Evolutionary conservation across 1,140 invertebrate genomes (phyloP).

Genomic region (Melanaphis sacchari): DNA sequence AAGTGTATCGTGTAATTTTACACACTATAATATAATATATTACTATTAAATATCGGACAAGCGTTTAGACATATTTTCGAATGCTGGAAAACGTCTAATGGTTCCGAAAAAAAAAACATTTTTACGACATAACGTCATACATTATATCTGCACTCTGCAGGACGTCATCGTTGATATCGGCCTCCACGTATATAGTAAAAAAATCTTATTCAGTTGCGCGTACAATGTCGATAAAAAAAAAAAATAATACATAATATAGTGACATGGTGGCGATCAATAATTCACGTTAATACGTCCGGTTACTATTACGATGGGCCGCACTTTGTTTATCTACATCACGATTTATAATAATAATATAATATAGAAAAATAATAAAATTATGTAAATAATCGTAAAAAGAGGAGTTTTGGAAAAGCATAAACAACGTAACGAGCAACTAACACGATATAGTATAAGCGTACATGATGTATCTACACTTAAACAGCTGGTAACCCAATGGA

Average conservation of each 20-base stretch:
- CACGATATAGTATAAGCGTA: not conserved
- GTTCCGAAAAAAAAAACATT: slow-evolving; percentile 6
- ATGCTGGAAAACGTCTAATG: not conserved
- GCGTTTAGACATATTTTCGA: not conserved
- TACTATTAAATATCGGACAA: slow-evolving; percentile 1
- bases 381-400: slow-evolving; percentile 32
- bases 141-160: not conserved
- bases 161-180: slow-evolving; percentile 5
- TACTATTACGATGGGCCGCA: not conserved
- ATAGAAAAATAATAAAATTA: slow-evolving; percentile 12
- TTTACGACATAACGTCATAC: slow-evolving; percentile 15
- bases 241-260: not conserved
- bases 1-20: not conserved
- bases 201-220: not conserved
- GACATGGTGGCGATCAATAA: not conserved
- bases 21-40: not conserved
- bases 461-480: not conserved
- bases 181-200: not conserved
- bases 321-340: not conserved
- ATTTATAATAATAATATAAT: not conserved
- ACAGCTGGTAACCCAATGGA: not conserved
- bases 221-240: slow-evolving; percentile 9
- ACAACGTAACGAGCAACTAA: not conserved
- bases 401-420: not conserved
- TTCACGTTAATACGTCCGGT: slow-evolving; percentile 21